These are phyloP conservation scores for Nymphalis io DNA, from an alignment of 1,140 invertebrate genomes.

Conservation along the genomic window DNA sequence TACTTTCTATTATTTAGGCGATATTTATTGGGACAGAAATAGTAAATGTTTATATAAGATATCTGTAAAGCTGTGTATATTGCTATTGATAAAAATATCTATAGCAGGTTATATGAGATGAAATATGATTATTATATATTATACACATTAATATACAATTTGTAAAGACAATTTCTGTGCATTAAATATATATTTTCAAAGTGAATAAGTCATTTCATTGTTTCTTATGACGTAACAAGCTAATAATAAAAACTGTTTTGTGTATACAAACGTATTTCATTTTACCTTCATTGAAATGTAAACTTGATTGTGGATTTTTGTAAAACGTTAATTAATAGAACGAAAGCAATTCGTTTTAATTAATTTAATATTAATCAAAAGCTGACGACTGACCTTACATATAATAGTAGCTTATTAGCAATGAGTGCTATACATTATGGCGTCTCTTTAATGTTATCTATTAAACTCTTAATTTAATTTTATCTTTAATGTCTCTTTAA, in stretches of 20 bases:
- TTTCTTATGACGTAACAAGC: not conserved
- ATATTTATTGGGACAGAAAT: conserved; percentile 43
- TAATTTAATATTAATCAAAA: too few relatives aligned
- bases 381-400: too few relatives aligned
- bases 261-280: not conserved
- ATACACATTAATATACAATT: conserved; percentile 14
- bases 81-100: conserved; percentile 40
- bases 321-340: not conserved
- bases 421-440: too few relatives aligned
- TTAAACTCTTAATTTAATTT: too few relatives aligned
- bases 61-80: conserved; percentile 61
- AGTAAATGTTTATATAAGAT: conserved; percentile 47
- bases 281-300: not conserved
- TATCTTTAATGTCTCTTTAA: too few relatives aligned
- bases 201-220: not conserved
- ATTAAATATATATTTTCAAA: conserved; percentile 7
- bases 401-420: too few relatives aligned
- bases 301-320: not conserved
- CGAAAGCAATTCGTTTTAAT: too few relatives aligned
- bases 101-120: conserved; percentile 8
- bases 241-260: not conserved
- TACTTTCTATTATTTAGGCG: conserved; percentile 39
- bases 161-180: not conserved
- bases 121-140: not conserved
- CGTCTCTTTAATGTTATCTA: too few relatives aligned